Conservation (phyloP, 1,140 invertebrate genomes). For the Drosophila sp. region DNA sequence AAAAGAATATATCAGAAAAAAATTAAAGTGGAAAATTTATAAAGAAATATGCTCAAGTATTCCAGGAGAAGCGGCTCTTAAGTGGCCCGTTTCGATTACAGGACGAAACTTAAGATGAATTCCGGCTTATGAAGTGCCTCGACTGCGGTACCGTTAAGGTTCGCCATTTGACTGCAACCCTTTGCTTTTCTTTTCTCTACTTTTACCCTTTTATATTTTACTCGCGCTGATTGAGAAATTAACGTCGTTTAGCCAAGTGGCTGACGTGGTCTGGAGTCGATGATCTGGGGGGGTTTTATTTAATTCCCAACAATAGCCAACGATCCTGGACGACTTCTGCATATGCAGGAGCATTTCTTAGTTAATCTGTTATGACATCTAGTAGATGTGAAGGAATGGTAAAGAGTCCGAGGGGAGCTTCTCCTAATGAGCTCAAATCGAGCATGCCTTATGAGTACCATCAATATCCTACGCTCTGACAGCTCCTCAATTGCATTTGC, state of each 20-base stretch:
- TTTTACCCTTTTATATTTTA: slow-evolving; percentile 11
- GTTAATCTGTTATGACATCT: slow-evolving; percentile 82
- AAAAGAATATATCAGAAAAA: slow-evolving; percentile 44
- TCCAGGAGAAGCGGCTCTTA: slow-evolving; percentile 57
- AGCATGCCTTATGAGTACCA: slow-evolving; percentile 78
- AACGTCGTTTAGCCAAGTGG: slow-evolving; percentile 80
- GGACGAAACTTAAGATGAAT: slow-evolving; percentile 59
- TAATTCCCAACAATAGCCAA: slow-evolving; percentile 14
- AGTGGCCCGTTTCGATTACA: slow-evolving; percentile 82
- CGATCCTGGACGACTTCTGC: slow-evolving; percentile 14
- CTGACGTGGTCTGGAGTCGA: slow-evolving; percentile 21
- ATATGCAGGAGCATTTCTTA: slow-evolving; percentile 49
- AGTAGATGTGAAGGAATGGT: slow-evolving; percentile 36
- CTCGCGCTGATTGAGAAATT: slow-evolving; percentile 67
- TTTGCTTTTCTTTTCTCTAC: slow-evolving; percentile 16
- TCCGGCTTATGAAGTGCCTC: slow-evolving; percentile 50
- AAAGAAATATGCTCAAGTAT: slow-evolving; percentile 70
- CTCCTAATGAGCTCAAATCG: slow-evolving; percentile 76
- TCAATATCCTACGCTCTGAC: slow-evolving; percentile 79
- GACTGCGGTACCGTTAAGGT: background rate
- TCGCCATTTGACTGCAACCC: slow-evolving; percentile 55
- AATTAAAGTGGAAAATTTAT: slow-evolving; percentile 57
- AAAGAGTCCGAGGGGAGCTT: background rate
- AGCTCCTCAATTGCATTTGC: slow-evolving; percentile 66
- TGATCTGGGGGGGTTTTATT: background rate